Evolutionary conservation across 1,140 invertebrate genomes (phyloP).

Genomic region (Microplitis mediator): DNA sequence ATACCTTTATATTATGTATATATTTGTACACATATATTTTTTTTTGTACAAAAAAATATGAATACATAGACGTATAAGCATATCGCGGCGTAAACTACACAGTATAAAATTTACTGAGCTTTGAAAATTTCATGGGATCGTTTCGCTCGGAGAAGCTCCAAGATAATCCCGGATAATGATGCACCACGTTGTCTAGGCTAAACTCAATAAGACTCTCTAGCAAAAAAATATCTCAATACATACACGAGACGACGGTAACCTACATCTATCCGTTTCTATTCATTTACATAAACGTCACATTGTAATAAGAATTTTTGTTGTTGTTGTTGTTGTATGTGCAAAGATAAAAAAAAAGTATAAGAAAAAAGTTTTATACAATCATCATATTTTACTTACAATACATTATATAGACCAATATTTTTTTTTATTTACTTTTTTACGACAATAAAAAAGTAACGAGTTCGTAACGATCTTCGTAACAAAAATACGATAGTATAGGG

Average conservation of each 20-base stretch:
- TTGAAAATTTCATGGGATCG: constrained; percentile 21
- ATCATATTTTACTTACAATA: too few species aligned
- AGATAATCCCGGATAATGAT: constrained; percentile 20
- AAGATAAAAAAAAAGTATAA: too few species aligned
- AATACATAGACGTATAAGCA: constrained; percentile 1
- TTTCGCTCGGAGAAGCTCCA: not conserved
- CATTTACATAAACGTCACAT: not conserved
- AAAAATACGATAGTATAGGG: too few species aligned
- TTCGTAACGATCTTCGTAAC: too few species aligned
- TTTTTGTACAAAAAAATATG: not conserved
- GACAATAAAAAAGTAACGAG: too few species aligned
- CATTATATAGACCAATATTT: too few species aligned
- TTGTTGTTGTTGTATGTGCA: too few species aligned
- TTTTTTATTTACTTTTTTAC: too few species aligned
- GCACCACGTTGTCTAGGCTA: not conserved
- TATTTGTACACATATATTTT: not conserved
- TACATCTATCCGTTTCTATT: not conserved
- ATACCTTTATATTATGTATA: not conserved
- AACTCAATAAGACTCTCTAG: not conserved
- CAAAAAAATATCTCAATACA: not conserved
- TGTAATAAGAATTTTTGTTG: too few species aligned
- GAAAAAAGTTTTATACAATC: too few species aligned
- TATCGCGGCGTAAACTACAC: not conserved
- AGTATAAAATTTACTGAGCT: constrained; percentile 14
- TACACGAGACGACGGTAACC: not conserved